Evolutionary conservation across 2,113 vertebrate species (phyloP).

Genomic region (Catharus bicknelli): DNA sequence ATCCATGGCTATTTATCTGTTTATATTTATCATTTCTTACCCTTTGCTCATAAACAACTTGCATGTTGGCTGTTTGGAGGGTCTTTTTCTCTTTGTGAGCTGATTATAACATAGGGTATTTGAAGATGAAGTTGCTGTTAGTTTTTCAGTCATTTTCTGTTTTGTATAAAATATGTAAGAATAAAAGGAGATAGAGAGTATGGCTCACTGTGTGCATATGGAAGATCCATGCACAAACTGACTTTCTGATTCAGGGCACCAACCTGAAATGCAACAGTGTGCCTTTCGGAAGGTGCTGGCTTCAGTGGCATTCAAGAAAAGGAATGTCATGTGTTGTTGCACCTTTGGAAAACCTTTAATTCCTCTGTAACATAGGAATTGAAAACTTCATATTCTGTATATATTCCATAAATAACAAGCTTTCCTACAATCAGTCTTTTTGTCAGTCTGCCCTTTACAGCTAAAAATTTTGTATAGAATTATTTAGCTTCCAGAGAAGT

Average conservation of each 20-base stretch:
- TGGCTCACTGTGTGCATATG: background rate
- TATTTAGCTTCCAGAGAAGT: background rate
- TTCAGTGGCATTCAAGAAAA: background rate
- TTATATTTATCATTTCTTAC: background rate
- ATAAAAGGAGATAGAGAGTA: background rate
- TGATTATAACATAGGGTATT: background rate
- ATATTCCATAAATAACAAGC: background rate
- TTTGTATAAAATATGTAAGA: background rate
- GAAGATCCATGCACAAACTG: background rate
- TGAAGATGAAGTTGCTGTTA: background rate
- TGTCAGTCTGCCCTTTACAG: background rate
- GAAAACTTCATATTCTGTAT: background rate
- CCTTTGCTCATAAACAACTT: background rate
- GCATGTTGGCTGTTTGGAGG: background rate
- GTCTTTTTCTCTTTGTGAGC: background rate
- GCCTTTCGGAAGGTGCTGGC: background rate
- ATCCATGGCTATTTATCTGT: background rate
- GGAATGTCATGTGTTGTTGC: background rate
- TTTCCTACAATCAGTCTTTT: constrained; percentile 14
- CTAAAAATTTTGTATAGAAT: background rate
- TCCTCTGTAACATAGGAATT: background rate
- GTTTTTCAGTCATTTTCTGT: background rate
- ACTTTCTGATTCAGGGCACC: background rate
- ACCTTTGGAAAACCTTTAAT: constrained; percentile 31
- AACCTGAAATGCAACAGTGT: background rate